Conservation (phyloP, 2,797 vertebrate genomes). For the Microtus obscurus region DNA sequence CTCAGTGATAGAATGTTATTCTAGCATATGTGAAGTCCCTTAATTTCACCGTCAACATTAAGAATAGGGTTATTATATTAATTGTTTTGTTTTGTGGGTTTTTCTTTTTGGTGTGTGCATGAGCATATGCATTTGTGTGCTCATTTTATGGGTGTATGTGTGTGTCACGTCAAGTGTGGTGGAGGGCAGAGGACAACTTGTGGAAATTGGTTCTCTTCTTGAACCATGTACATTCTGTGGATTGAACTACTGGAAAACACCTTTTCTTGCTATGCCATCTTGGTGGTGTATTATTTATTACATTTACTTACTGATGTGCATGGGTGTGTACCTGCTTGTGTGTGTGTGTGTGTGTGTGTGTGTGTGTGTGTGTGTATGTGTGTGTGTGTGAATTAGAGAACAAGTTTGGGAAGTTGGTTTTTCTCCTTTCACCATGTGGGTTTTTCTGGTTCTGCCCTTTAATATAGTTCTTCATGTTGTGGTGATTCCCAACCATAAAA, state of each 20-base stretch:
- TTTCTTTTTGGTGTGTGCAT: not conserved
- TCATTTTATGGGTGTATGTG: not conserved
- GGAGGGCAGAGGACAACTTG: not conserved
- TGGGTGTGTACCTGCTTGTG: not conserved
- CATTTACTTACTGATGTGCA: not conserved
- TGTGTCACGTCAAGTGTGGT: not conserved
- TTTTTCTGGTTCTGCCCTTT: not conserved
- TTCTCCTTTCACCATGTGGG: not conserved
- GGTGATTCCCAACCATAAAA: not conserved
- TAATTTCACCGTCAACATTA: not conserved
- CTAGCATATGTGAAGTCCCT: not conserved
- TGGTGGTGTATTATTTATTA: not conserved
- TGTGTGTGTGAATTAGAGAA: no score
- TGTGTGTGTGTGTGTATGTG: no score
- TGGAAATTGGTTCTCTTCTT: not conserved
- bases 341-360: no score
- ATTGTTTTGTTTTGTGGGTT: not conserved
- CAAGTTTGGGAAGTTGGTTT: not conserved
- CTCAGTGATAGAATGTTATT: not conserved
- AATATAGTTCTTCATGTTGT: not conserved
- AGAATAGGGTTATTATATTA: no score
- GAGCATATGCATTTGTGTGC: not conserved
- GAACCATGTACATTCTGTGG: not conserved
- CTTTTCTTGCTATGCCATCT: not conserved
- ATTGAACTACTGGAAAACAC: not conserved